Conservation (phyloP, 2,888 invertebrate genomes). For the Drosophila acutilabella region DNA sequence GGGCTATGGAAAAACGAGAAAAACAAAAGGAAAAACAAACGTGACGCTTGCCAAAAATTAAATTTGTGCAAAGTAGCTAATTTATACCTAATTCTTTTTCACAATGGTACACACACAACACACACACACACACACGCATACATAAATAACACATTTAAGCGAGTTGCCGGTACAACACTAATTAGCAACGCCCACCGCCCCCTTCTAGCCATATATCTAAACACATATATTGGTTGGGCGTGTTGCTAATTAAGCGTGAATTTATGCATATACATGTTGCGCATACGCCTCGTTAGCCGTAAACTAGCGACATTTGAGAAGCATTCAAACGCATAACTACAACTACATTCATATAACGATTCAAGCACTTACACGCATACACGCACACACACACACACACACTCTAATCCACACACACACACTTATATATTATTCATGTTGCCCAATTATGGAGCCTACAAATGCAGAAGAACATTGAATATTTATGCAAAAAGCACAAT, state of each 20-base stretch:
- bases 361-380: slow-evolving; percentile 10
- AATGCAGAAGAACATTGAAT: slow-evolving; percentile 46
- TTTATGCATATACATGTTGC: slow-evolving; percentile 80
- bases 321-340: slow-evolving; percentile 38
- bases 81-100: slow-evolving; percentile 20
- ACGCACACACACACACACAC: slow-evolving; percentile 3
- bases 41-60: slow-evolving; percentile 55
- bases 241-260: slow-evolving; percentile 73
- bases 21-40: slow-evolving; percentile 34
- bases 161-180: slow-evolving; percentile 51
- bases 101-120: slow-evolving; percentile 11
- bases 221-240: slow-evolving; percentile 7
- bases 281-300: slow-evolving; percentile 67
- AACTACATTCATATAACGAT: slow-evolving; percentile 27
- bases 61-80: slow-evolving; percentile 44
- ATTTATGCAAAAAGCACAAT: slow-evolving; percentile 34
- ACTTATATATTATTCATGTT: slow-evolving; percentile 61
- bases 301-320: slow-evolving; percentile 37
- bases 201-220: not conserved
- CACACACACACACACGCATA: not conserved
- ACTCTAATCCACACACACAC: not conserved
- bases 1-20: slow-evolving; percentile 25
- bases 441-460: slow-evolving; percentile 54
- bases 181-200: slow-evolving; percentile 45
- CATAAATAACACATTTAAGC: slow-evolving; percentile 55